Conservation (phyloP, 2,797 vertebrate genomes). For the Amphiprion clarkii region DNA sequence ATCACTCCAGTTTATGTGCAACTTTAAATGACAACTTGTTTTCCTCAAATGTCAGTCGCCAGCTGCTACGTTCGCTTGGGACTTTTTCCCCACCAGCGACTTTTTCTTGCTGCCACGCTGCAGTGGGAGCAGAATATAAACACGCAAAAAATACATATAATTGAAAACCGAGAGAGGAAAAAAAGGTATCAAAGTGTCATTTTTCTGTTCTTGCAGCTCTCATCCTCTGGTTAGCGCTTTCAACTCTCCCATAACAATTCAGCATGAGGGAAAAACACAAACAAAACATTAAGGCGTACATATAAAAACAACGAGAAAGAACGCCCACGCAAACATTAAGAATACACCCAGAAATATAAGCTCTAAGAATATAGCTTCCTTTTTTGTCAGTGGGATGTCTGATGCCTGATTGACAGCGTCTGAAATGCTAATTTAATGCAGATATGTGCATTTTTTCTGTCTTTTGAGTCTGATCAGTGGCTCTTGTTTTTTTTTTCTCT, state of each 20-base stretch:
- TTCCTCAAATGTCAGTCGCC: conserved; percentile 19
- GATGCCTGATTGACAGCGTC: not conserved
- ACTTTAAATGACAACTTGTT: not conserved
- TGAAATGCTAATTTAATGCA: not conserved
- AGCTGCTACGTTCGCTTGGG: conserved; percentile 1
- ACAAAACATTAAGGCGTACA: conserved; percentile 1
- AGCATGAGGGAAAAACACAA: conserved; percentile 4
- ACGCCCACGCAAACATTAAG: not conserved
- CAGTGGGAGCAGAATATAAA: conserved; percentile 16
- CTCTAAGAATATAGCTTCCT: not conserved
- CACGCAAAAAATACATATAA: conserved; percentile 1
- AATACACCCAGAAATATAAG: not conserved
- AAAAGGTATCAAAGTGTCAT: conserved; percentile 2
- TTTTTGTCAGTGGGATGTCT: not conserved
- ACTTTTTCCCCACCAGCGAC: conserved; percentile 13
- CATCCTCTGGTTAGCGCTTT: conserved; percentile 8
- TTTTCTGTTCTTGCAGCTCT: conserved; percentile 12
- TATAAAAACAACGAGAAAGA: conserved; percentile 4
- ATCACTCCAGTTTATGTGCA: not conserved
- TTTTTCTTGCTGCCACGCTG: conserved; percentile 17
- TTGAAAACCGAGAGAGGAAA: not conserved
- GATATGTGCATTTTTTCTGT: too few species aligned
- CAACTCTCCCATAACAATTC: conserved; percentile 16
- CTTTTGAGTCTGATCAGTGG: too few species aligned
- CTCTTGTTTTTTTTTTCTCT: too few species aligned